Percentiles rank a stretch among this genome's conserved stretches.
These are phyloP conservation scores for rabbit (Oryctolagus cuniculus) DNA, from an alignment of 2,113 vertebrate species.

Conservation along the genomic window mOryCun1.1 NC_091445.1:13130001-13130500, in stretches of 20 bases:
- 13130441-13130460: neutral
- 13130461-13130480: slow-evolving; percentile 8
- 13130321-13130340: slow-evolving; percentile 7
- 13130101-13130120: neutral
- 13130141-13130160: neutral
- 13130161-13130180: slow-evolving; percentile 12
- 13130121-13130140: slow-evolving; percentile 29
- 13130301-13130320: slow-evolving; percentile 47
- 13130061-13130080: neutral
- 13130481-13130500: slow-evolving; percentile 37
- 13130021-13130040: neutral
- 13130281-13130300: neutral
- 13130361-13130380: neutral
- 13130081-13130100: neutral
- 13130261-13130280: neutral
- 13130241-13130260: slow-evolving; percentile 32
- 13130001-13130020: neutral
- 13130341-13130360: neutral
- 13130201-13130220: slow-evolving; percentile 56
- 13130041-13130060: slow-evolving; percentile 19
- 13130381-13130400: neutral
- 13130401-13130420: neutral
- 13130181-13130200: slow-evolving; percentile 17
- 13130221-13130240: neutral
- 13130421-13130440: neutral